Conservation (phyloP, 1,140 invertebrate species). For the Neotoxoptera formosana region DNA sequence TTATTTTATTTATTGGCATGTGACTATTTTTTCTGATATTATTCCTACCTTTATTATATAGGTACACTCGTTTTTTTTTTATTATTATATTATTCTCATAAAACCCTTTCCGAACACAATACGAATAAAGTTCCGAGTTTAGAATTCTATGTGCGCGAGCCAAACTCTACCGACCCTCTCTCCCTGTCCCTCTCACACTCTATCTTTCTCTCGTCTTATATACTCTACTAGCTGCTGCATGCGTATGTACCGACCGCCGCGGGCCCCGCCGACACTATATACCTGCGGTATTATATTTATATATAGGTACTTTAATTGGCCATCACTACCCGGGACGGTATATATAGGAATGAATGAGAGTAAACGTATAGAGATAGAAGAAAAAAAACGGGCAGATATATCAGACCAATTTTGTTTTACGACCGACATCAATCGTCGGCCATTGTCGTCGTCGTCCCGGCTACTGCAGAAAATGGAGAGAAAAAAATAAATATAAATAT, state of each 20-base stretch:
- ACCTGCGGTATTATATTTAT: not conserved
- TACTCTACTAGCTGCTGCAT: not conserved
- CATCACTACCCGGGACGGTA: not conserved
- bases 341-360: slow-evolving; percentile 10
- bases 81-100: not conserved
- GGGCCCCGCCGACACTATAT: not conserved
- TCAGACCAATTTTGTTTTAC: slow-evolving; percentile 55
- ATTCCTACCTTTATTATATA: not conserved
- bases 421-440: slow-evolving; percentile 50
- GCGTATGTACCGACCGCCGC: not conserved
- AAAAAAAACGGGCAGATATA: slow-evolving; percentile 11
- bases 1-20: slow-evolving; percentile 22
- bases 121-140: slow-evolving; percentile 33
- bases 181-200: not conserved
- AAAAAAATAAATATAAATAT: slow-evolving; percentile 21
- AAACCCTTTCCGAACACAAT: not conserved
- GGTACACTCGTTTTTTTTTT: not conserved
- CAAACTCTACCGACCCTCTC: not conserved
- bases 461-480: slow-evolving; percentile 15
- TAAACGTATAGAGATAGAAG: not conserved
- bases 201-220: not conserved
- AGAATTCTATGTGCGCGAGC: slow-evolving; percentile 34
- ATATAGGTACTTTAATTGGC: slow-evolving; percentile 51
- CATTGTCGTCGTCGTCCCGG: slow-evolving; percentile 34
- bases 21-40: slow-evolving; percentile 4